A percentile compares a stretch with the other conserved stretches of the same genome.
Conservation (phyloP, 2,113 vertebrate species). For the Telmatochromis brachygnathus region DNA sequence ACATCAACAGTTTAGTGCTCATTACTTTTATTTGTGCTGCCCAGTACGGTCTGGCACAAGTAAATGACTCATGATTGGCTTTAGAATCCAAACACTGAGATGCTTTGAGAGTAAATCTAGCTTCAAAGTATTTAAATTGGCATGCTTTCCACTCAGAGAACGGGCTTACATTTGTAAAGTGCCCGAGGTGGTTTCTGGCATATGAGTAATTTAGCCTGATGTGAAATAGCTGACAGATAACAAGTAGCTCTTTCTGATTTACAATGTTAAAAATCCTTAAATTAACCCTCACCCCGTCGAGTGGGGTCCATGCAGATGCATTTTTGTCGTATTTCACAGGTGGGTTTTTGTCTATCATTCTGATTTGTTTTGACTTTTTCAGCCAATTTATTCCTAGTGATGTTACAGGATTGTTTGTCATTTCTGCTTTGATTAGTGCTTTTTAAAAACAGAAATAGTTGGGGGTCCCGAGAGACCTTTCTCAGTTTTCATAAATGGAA, state of each 20-base stretch:
- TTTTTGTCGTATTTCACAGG: not conserved
- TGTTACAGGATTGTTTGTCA: not conserved
- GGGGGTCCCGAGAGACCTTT: not conserved
- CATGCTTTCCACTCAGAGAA: not conserved
- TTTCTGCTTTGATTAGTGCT: not conserved
- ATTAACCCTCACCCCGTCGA: not conserved
- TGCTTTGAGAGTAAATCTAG: not conserved
- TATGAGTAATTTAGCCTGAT: not conserved
- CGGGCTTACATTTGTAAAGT: not conserved
- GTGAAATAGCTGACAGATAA: not conserved
- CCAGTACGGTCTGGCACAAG: not conserved
- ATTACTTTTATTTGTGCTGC: not conserved
- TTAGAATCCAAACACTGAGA: not conserved
- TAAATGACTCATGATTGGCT: not conserved
- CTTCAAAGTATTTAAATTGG: slow-evolving; percentile 4
- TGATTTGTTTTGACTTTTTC: not conserved
- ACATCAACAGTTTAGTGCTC: not conserved
- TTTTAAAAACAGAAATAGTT: not conserved
- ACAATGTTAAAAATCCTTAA: not conserved
- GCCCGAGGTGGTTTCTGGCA: not conserved
- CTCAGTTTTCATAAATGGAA: not conserved
- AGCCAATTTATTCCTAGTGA: not conserved
- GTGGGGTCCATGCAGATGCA: not conserved
- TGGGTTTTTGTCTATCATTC: not conserved
- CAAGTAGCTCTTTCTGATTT: not conserved